Percentiles rank a stretch among this genome's conserved stretches.
Conservation (phyloP, 2,797 vertebrate genomes). For the Ibycter americanus region DNA sequence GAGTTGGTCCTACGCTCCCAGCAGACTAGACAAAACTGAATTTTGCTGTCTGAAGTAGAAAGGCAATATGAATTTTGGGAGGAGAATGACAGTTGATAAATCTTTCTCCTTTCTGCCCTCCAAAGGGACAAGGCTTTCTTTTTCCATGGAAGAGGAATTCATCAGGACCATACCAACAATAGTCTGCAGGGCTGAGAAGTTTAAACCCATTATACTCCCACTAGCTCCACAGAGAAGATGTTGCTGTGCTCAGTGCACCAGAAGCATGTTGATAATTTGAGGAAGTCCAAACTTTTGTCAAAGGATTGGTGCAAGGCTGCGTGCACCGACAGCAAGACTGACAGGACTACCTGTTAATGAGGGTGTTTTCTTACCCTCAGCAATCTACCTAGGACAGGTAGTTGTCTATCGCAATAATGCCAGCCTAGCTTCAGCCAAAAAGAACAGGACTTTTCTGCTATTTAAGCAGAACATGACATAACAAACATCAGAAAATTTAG, state of each 20-base stretch:
- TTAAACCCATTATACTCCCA: background rate
- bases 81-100: background rate
- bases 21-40: background rate
- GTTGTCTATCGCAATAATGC: background rate
- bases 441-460: background rate
- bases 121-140: background rate
- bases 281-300: background rate
- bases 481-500: background rate
- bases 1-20: background rate
- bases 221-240: background rate
- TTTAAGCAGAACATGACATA: background rate
- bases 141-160: background rate
- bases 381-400: background rate
- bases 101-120: background rate
- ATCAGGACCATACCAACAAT: background rate
- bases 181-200: background rate
- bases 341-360: background rate
- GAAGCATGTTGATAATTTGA: background rate
- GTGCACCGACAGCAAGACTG: background rate
- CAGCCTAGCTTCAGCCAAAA: background rate
- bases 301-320: background rate
- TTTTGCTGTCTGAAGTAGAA: background rate
- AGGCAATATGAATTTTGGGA: background rate
- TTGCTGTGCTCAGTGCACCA: background rate
- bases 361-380: background rate